A percentile compares a stretch with the other conserved stretches of the same genome.
Evolutionary conservation across 1,140 invertebrate genomes (phyloP).

Genomic region (Acromyrmex echinatior): DNA sequence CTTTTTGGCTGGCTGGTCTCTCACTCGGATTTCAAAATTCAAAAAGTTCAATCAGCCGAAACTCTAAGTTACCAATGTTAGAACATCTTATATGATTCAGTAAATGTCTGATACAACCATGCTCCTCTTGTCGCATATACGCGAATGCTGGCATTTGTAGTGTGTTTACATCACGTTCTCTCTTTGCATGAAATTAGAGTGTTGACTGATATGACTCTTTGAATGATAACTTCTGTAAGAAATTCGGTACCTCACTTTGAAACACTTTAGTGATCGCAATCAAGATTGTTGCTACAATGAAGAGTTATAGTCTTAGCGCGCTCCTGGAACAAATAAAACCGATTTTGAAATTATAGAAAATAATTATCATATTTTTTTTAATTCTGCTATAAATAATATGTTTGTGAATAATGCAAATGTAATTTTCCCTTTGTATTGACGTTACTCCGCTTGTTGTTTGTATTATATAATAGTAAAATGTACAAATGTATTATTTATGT

Average conservation of each 20-base stretch:
- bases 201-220: slow-evolving; percentile 80
- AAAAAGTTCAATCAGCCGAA: slow-evolving; percentile 78
- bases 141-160: slow-evolving; percentile 48
- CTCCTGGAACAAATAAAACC: slow-evolving; percentile 82
- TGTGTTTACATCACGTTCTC: slow-evolving; percentile 6
- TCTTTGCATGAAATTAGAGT: slow-evolving; percentile 73
- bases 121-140: slow-evolving; percentile 23
- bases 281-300: slow-evolving; percentile 82
- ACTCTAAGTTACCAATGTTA: slow-evolving; percentile 74
- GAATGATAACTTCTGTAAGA: slow-evolving; percentile 74
- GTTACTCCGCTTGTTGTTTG: neutral
- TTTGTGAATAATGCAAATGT: slow-evolving; percentile 6
- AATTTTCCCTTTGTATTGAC: neutral
- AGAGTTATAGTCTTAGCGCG: slow-evolving; percentile 82
- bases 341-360: slow-evolving; percentile 48
- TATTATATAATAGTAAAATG: neutral
- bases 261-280: slow-evolving; percentile 80
- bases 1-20: slow-evolving; percentile 65
- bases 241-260: slow-evolving; percentile 76
- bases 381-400: slow-evolving; percentile 27
- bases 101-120: slow-evolving; percentile 32
- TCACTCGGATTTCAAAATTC: slow-evolving; percentile 69
- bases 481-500: neutral
- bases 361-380: neutral
- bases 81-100: neutral